Base-by-base conservation (phyloP, 1,140 invertebrate genomes). In the Atta colombica region DNA sequence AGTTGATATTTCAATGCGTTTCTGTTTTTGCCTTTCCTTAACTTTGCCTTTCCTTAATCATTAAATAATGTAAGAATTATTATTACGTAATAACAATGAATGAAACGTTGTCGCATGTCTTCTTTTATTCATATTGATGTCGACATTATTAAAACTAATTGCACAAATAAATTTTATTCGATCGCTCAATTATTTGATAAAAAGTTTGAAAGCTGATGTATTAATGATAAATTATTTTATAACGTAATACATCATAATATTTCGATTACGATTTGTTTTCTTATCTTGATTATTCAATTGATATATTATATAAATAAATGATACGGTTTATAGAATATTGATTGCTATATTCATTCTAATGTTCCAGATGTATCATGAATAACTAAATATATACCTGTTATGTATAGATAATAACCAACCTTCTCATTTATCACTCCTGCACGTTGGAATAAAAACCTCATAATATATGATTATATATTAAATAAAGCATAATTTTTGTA, bases 321-420 rank as follows among this genome's bases (percentile, higher is more conserved):
- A 61, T 60, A 58, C 5, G 51, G 3, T 31, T 72, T 49, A 21
- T 21, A 5, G 3, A 31, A 25, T 55, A 12, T 39, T 53, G 7
- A 66, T 31, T 45, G 5, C 4, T 16, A 14, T 60, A 28, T 60
- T 60, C n/a, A 5, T 3, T 71, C 6, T 71, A 45, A 69, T 25
- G 21, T 8, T 14, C 45, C 18, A 82, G 68, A 72, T 72, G 14
- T 72, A 72, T 55, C 35, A 71, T 69, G 49, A 81, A 74, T 84
- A 49, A 74, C 18, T 75, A 75, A 84, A 63, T 84, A 25, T 25
- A 25, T 25, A 75, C 61, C 14, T 2, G 66, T 51, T 39, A n/a
- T 25, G 21, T n/a, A 69, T 3, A 28, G 58, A 84, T 63, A 84
- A 51, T 51, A 51, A 84, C 63, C 51, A 71, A 82, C 69, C 53